These are phyloP conservation scores for Calycopis cecrops DNA, from an alignment of 1,140 invertebrate genomes.

Conservation along the genomic window DNA sequence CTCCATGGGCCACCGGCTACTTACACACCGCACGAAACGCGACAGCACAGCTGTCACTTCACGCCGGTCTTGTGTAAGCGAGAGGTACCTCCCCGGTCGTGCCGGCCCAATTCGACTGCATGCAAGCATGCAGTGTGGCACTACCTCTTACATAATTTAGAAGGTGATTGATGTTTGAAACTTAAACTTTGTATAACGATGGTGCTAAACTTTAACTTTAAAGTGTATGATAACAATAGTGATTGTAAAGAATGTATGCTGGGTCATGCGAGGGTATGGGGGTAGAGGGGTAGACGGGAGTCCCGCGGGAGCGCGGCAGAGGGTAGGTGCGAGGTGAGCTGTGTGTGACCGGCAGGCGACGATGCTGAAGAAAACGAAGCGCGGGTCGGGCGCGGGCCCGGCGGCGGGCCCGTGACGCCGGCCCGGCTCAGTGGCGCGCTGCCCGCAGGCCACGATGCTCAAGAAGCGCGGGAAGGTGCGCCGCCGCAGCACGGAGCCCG, in stretches of 20 bases:
- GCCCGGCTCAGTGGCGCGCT: constrained; percentile 57
- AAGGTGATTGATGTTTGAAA: too few relatives aligned
- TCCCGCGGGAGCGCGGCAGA: constrained; percentile 21
- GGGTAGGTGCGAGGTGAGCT: constrained; percentile 30
- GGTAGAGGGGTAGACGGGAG: constrained; percentile 1
- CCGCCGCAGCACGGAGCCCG: constrained; percentile 93
- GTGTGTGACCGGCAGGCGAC: constrained; percentile 80
- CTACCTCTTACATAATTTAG: too few relatives aligned
- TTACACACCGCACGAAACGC: too few relatives aligned
- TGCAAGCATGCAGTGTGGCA: too few relatives aligned
- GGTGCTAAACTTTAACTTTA: too few relatives aligned
- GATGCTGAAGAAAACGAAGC: constrained; percentile 97
- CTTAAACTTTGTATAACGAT: too few relatives aligned
- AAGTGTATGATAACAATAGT: too few relatives aligned
- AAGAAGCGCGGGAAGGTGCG: constrained; percentile 96
- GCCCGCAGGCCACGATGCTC: constrained; percentile 88
- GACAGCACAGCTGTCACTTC: too few relatives aligned
- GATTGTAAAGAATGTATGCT: background rate
- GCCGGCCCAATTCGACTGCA: too few relatives aligned
- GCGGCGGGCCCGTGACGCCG: constrained; percentile 57
- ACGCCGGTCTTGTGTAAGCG: too few relatives aligned
- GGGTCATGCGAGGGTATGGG: background rate
- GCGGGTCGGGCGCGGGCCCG: constrained; percentile 78
- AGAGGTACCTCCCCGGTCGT: too few relatives aligned
- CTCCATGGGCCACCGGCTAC: too few relatives aligned